Evolutionary conservation across 2,888 invertebrate genomes (phyloP).

Genomic region (Microdon myrmicae): DNA sequence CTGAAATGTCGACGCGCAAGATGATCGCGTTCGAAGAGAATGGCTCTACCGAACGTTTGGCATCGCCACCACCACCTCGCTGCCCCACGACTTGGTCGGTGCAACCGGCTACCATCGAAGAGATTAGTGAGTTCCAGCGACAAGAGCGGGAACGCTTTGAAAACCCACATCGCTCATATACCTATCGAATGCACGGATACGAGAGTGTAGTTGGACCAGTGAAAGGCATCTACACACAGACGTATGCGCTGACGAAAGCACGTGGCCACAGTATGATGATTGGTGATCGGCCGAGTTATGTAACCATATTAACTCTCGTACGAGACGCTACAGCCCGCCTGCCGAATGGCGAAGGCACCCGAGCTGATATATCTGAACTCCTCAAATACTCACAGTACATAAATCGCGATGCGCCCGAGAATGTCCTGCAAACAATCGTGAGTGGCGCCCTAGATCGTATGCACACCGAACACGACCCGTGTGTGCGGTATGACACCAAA

Average conservation of each 20-base stretch:
- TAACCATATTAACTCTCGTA: slow-evolving; percentile 90
- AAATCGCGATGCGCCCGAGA: slow-evolving; percentile 66
- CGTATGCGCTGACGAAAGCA: slow-evolving; percentile 72
- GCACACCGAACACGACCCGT: slow-evolving; percentile 88
- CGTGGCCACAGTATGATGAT: slow-evolving; percentile 86
- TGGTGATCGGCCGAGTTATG: slow-evolving; percentile 87
- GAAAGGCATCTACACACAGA: slow-evolving; percentile 79
- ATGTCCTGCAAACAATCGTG: slow-evolving; percentile 77
- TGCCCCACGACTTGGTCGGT: slow-evolving; percentile 87
- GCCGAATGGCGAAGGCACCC: slow-evolving; percentile 91
- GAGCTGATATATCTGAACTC: slow-evolving; percentile 90
- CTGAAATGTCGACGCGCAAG: slow-evolving; percentile 62
- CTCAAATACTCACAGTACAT: slow-evolving; percentile 80
- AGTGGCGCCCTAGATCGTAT: slow-evolving; percentile 91
- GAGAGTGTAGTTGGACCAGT: slow-evolving; percentile 85
- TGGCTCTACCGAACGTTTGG: slow-evolving; percentile 60
- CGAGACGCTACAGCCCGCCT: slow-evolving; percentile 92
- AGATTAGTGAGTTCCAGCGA: slow-evolving; percentile 79
- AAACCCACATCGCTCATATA: slow-evolving; percentile 90
- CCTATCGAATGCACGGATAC: slow-evolving; percentile 88
- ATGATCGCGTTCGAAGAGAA: slow-evolving; percentile 59
- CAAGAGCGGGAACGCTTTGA: slow-evolving; percentile 88
- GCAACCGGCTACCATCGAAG: slow-evolving; percentile 79
- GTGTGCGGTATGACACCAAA: slow-evolving; percentile 91
- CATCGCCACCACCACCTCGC: slow-evolving; percentile 71